Evolutionary conservation across 2,113 vertebrate genomes (phyloP).

Genomic region (Pavo muticus): DNA sequence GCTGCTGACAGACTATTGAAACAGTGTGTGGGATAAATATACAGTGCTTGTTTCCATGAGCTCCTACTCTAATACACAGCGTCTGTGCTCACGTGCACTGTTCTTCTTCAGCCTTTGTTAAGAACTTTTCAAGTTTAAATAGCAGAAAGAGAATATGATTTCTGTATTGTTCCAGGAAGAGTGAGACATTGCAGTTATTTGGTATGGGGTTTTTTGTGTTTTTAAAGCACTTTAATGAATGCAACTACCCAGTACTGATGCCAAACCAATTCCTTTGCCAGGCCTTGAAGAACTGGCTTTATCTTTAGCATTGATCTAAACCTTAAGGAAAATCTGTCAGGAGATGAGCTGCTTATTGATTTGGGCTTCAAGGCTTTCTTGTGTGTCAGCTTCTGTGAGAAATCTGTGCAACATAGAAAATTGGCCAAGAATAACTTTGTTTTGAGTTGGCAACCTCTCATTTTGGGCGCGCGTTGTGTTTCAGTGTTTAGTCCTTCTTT

Average conservation of each 20-base stretch:
- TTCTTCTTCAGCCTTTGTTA: neutral
- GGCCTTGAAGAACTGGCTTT: neutral
- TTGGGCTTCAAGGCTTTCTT: neutral
- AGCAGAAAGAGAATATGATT: neutral
- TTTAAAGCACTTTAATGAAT: neutral
- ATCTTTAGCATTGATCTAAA: neutral
- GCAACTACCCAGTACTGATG: neutral
- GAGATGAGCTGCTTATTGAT: neutral
- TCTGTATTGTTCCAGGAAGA: neutral
- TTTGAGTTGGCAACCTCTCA: neutral
- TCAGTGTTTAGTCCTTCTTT: neutral
- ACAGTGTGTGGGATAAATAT: neutral
- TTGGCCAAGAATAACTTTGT: neutral
- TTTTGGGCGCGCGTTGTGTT: rapidly evolving
- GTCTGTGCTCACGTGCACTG: neutral
- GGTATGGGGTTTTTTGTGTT: neutral
- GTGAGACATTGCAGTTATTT: neutral
- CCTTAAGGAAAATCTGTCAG: neutral
- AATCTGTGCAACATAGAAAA: neutral
- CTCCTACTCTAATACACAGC: neutral
- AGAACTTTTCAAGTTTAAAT: neutral
- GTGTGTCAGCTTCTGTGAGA: neutral
- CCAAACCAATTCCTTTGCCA: neutral
- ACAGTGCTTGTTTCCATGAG: neutral
- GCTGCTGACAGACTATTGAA: neutral